phyloP scores from a whole-genome alignment of 2,797 vertebrate genomes.

The Platyrinchus mystaceus region DNA sequence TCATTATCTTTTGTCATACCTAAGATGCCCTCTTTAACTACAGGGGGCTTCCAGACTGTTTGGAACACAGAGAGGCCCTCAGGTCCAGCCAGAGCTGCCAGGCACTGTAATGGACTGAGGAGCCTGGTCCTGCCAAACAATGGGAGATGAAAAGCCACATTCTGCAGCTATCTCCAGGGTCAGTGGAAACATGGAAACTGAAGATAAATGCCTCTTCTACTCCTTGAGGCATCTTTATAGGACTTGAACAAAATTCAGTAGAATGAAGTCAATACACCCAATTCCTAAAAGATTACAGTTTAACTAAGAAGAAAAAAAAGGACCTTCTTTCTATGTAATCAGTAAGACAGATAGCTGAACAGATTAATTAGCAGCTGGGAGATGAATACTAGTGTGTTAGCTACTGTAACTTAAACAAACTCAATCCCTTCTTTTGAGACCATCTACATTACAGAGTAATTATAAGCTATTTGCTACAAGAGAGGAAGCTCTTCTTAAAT shows the following conservation, averaged over 20 bases:
- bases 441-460: not conserved
- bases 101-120: too few species aligned
- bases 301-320: not conserved
- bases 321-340: not conserved
- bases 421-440: not conserved
- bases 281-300: not conserved
- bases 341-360: not conserved
- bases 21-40: too few species aligned
- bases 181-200: not conserved
- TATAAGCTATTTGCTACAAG: not conserved
- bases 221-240: not conserved
- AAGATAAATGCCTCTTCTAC: not conserved
- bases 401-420: not conserved
- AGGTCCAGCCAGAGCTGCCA: not conserved
- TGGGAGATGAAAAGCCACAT: not conserved
- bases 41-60: not conserved
- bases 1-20: accelerated
- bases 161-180: not conserved
- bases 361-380: constrained; percentile 27
- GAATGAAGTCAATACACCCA: not conserved
- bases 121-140: not conserved
- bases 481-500: not conserved
- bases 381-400: not conserved
- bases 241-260: not conserved
- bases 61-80: not conserved